A percentile compares a stretch with the other conserved stretches of the same genome.
phyloP scores from a whole-genome alignment of 2,888 invertebrate genomes.

The Platynereis dumerilii region DNA sequence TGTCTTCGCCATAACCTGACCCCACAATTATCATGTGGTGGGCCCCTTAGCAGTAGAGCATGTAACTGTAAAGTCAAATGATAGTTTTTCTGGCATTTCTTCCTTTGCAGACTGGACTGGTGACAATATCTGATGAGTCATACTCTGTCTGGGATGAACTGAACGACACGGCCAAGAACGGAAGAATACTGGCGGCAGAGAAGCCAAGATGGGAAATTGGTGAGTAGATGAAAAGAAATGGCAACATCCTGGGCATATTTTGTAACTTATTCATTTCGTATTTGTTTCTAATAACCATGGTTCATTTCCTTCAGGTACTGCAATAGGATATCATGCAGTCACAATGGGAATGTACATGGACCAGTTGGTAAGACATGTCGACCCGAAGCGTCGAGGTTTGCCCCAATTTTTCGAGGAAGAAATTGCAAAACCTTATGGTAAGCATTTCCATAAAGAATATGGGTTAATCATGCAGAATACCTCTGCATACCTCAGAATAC shows the following conservation, averaged over 20 bases:
- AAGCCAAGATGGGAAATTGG: conserved; percentile 3
- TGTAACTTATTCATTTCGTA: too few species aligned
- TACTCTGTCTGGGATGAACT: not conserved
- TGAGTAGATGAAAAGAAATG: not conserved
- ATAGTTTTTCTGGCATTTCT: not conserved
- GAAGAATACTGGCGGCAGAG: not conserved
- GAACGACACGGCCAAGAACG: not conserved
- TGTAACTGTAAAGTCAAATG: too few species aligned
- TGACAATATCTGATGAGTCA: not conserved
- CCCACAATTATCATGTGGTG: too few species aligned
- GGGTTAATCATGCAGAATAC: too few species aligned
- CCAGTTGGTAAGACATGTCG: conserved; percentile 59
- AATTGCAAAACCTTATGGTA: conserved; percentile 53
- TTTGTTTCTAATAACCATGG: too few species aligned
- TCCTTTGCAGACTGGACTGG: not conserved
- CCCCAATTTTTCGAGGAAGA: conserved; percentile 61
- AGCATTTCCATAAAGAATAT: too few species aligned
- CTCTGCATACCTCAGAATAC: too few species aligned
- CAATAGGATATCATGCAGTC: conserved; percentile 63
- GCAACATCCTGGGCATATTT: not conserved
- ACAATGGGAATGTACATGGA: conserved; percentile 64
- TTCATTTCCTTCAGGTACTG: not conserved
- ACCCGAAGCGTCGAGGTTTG: conserved; percentile 58
- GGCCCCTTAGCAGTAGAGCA: too few species aligned
- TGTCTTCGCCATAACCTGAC: not conserved